phyloP scores from a whole-genome alignment of 1,140 invertebrate genomes.

The Nasonia vitripennis region DNA sequence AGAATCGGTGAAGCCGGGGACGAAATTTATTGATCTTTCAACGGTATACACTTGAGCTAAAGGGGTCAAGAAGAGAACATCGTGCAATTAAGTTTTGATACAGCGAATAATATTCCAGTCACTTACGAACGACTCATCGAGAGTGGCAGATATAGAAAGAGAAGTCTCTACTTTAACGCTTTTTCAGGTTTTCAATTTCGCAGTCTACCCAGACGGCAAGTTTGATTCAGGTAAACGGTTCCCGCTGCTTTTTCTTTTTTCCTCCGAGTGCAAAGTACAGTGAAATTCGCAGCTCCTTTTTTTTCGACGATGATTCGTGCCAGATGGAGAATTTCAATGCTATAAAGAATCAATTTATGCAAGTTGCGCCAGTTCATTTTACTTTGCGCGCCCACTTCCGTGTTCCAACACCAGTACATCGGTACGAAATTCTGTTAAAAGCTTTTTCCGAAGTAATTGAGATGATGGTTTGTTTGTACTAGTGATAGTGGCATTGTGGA shows the following conservation, averaged over 20 bases:
- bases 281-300: neutral
- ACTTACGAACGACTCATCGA: neutral
- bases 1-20: neutral
- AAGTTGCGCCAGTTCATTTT: neutral
- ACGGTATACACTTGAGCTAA: neutral
- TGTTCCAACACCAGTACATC: neutral
- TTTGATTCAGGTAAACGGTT: conserved; percentile 72
- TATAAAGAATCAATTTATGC: neutral
- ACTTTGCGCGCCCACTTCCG: neutral
- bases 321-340: neutral
- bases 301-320: neutral
- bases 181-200: conserved; percentile 74
- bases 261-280: conserved; percentile 64
- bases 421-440: conserved; percentile 23
- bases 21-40: neutral
- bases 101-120: conserved; percentile 3
- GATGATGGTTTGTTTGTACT: neutral
- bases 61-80: neutral
- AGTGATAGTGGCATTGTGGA: neutral
- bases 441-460: conserved; percentile 7
- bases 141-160: conserved; percentile 21
- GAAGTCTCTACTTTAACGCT: conserved; percentile 67
- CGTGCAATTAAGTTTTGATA: neutral
- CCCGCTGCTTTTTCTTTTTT: conserved; percentile 60
- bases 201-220: conserved; percentile 72